Percentiles rank a stretch among this genome's conserved stretches.
Evolutionary conservation across 2,113 vertebrate species (phyloP).

Genomic region (Nesoenas mayeri): DNA sequence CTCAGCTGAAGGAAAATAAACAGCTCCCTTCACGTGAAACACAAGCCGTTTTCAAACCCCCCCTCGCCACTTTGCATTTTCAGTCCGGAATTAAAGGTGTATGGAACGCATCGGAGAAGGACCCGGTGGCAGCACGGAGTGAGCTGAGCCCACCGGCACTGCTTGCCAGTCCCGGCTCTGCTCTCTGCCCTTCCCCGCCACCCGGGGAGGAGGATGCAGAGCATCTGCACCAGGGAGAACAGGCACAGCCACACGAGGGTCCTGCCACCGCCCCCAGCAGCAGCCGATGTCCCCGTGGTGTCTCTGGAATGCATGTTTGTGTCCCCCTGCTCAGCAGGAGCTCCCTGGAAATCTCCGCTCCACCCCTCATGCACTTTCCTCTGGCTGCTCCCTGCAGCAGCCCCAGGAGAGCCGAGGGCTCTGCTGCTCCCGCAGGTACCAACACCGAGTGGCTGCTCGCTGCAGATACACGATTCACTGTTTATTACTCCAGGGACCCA

Average conservation of each 20-base stretch:
- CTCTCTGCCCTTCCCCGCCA: rapidly evolving
- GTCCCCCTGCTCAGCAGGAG: not conserved
- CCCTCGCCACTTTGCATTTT: not conserved
- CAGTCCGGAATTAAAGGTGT: not conserved
- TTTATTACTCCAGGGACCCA: not conserved
- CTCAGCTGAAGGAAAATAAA: constrained; percentile 75
- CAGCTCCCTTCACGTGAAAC: constrained; percentile 66
- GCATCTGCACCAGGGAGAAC: rapidly evolving
- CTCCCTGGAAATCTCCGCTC: not conserved
- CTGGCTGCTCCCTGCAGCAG: not conserved
- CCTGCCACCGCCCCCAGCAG: not conserved
- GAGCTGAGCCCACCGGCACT: not conserved
- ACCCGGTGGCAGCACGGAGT: not conserved
- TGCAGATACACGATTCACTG: not conserved
- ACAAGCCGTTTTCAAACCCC: constrained; percentile 7
- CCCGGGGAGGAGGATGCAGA: not conserved
- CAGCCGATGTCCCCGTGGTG: rapidly evolving
- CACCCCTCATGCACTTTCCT: rapidly evolving
- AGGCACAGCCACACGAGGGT: rapidly evolving
- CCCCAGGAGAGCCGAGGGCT: not conserved
- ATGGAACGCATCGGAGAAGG: not conserved
- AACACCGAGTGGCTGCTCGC: not conserved
- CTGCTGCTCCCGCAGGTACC: not conserved
- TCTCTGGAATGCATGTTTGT: rapidly evolving
- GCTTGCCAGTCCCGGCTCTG: not conserved